A percentile compares a stretch with the other conserved stretches of the same genome.
These are phyloP conservation scores for Epizoanthus rinbou DNA, from an alignment of 92 coral and sea anemone species.

Conservation along the genomic window DNA sequence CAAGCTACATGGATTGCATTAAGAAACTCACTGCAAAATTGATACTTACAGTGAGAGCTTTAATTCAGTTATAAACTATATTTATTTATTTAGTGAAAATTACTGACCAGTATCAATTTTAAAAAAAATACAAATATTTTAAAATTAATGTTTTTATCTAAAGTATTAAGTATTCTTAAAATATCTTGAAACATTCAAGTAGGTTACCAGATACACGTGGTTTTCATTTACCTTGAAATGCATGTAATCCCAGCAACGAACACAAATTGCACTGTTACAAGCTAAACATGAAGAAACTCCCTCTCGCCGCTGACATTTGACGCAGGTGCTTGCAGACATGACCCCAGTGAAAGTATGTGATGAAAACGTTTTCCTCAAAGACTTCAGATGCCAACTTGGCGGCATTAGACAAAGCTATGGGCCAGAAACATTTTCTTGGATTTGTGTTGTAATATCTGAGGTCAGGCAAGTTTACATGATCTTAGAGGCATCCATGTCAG, in stretches of 20 bases:
- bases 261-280: slow-evolving; percentile 64
- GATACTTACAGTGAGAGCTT: no score
- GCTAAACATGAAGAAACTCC: slow-evolving; percentile 58
- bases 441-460: neutral
- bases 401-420: slow-evolving; percentile 20
- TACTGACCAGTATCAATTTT: no score
- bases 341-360: neutral
- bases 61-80: no score
- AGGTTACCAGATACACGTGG: neutral
- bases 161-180: no score
- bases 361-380: slow-evolving; percentile 35
- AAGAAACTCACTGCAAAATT: no score
- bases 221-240: slow-evolving; percentile 48
- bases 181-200: neutral
- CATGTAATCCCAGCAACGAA: slow-evolving; percentile 60
- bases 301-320: slow-evolving; percentile 58
- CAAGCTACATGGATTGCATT: no score
- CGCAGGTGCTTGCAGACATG: slow-evolving; percentile 54
- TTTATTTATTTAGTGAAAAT: no score
- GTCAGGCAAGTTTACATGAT: no score
- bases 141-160: no score
- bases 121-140: no score
- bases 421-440: neutral
- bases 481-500: no score
- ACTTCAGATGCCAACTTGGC: slow-evolving; percentile 57